phyloP scores from a whole-genome alignment of 2,797 vertebrate genomes.

The Pitangus sulphuratus region DNA sequence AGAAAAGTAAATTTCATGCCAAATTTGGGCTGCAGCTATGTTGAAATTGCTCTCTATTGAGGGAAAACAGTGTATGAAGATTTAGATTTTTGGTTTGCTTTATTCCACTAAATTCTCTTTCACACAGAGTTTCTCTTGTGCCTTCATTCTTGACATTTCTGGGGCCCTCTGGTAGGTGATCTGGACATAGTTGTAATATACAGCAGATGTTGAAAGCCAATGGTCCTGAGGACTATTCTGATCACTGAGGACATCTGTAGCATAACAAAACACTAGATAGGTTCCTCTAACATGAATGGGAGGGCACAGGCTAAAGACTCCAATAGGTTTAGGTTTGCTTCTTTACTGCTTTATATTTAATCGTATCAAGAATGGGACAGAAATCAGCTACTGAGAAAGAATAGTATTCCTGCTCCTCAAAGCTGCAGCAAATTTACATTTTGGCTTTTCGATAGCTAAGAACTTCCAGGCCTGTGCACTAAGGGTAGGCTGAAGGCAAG shows the following conservation, averaged over 20 bases:
- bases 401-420: neutral
- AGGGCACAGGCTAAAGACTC: neutral
- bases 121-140: neutral
- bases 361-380: neutral
- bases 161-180: neutral
- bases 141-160: neutral
- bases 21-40: neutral
- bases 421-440: neutral
- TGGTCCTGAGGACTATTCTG: neutral
- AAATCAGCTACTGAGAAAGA: neutral
- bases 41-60: neutral
- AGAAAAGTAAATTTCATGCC: neutral
- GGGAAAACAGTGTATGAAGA: neutral
- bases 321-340: neutral
- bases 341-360: neutral
- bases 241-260: neutral
- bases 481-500: neutral
- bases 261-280: neutral
- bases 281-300: neutral
- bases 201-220: neutral
- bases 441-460: neutral
- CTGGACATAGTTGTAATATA: neutral
- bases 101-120: neutral
- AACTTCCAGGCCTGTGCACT: neutral
- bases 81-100: neutral